phyloP scores from a whole-genome alignment of 23 tunicate genomes.

The Diplosoma virens region DNA sequence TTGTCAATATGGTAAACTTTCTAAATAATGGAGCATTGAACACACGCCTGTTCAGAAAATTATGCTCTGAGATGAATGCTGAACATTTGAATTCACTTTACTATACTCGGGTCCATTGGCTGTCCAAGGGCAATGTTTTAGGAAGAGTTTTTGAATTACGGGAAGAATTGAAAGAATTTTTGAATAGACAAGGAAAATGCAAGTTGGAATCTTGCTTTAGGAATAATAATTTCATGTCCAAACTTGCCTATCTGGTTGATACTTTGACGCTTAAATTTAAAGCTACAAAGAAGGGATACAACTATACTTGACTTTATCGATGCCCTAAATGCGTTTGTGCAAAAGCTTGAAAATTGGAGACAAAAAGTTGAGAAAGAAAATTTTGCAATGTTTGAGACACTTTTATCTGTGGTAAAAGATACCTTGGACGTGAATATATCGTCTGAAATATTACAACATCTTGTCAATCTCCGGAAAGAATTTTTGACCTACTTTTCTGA shows the following conservation, averaged over 20 bases:
- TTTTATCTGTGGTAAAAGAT: too few relatives aligned
- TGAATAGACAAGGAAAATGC: too few relatives aligned
- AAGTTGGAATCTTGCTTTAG: too few relatives aligned
- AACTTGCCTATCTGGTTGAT: conserved; percentile 36
- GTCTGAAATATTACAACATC: too few relatives aligned
- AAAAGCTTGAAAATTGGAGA: too few relatives aligned
- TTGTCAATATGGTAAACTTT: conserved; percentile 52
- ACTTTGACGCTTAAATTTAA: conserved; percentile 32
- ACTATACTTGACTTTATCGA: conserved; percentile 40
- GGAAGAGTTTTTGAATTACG: conserved; percentile 37
- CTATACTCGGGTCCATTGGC: conserved; percentile 45
- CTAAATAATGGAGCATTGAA: conserved; percentile 43
- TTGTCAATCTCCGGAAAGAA: too few relatives aligned
- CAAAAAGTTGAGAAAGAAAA: too few relatives aligned
- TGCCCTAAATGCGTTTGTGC: conserved; percentile 44
- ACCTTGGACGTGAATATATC: too few relatives aligned
- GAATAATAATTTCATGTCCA: conserved; percentile 16
- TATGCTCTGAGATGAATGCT: too few relatives aligned
- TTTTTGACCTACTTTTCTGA: too few relatives aligned
- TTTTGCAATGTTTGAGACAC: too few relatives aligned
- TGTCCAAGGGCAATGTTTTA: conserved; percentile 34
- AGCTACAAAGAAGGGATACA: conserved; percentile 40
- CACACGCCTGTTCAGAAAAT: too few relatives aligned
- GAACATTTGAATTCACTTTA: conserved; percentile 51
- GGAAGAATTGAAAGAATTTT: conserved; percentile 37